Conservation (phyloP, 2,888 invertebrate genomes). For the Byasa hedistus region DNA sequence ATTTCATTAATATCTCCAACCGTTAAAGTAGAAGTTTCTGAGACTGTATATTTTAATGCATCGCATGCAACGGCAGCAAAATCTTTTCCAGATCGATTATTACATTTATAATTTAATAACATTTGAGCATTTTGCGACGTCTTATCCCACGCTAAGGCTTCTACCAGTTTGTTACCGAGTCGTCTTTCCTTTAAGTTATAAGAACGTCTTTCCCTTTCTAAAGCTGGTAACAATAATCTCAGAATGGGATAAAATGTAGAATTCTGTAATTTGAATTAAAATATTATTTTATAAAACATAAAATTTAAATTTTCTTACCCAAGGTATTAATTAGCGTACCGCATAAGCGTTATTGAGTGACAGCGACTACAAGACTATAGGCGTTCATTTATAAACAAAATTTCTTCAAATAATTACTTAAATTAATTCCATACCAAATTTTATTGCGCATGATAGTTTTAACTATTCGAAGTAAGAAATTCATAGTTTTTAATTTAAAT, state of each 20-base stretch:
- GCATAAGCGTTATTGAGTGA: too few relatives aligned
- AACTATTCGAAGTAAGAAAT: not conserved
- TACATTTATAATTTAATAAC: slow-evolving; percentile 67
- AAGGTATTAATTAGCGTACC: too few relatives aligned
- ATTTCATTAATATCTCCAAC: slow-evolving; percentile 86
- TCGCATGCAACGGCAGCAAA: slow-evolving; percentile 89
- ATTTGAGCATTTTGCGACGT: slow-evolving; percentile 73
- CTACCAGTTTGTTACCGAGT: slow-evolving; percentile 86
- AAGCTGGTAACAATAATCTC: slow-evolving; percentile 87
- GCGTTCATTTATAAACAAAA: too few relatives aligned
- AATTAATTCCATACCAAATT: too few relatives aligned
- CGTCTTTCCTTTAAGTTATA: slow-evolving; percentile 91
- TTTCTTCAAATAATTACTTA: too few relatives aligned
- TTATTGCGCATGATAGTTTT: not conserved
- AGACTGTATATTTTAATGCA: slow-evolving; percentile 82
- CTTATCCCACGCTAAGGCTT: slow-evolving; percentile 86
- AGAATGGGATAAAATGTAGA: slow-evolving; percentile 85
- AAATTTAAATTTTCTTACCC: not conserved
- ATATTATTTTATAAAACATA: not conserved
- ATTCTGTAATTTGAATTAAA: slow-evolving; percentile 60
- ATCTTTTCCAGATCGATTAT: slow-evolving; percentile 81
- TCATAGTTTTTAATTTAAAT: slow-evolving; percentile 16
- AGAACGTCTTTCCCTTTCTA: slow-evolving; percentile 88
- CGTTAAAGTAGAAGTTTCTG: slow-evolving; percentile 72
- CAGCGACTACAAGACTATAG: too few relatives aligned